Base-by-base conservation (phyloP, 1,140 invertebrate genomes). In the Hypsibius dujardini region DNA sequence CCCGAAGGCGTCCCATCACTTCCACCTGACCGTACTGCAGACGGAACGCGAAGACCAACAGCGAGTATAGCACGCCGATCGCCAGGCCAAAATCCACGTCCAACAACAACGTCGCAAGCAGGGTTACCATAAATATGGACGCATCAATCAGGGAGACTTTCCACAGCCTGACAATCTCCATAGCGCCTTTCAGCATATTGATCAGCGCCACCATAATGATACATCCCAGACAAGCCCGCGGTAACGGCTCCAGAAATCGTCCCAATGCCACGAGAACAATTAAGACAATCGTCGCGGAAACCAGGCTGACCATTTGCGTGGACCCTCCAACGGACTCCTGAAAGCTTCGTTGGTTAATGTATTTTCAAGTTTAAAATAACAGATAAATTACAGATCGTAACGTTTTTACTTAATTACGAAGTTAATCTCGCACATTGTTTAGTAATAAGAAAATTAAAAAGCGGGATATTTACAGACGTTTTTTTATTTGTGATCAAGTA, bases 231-330 rank as follows among this genome's bases (percentile, higher is more conserved):
- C 71, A 71, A 1, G 72, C 71, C 60, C 72, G 71, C 2, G 78
- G 78, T 12, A 79, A 71, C 46, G 75, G 72, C 71, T 78, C 73
- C 73, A 79, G 78, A 59, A 78, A 70, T 15, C 76, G 76, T 47
- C 77, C 78, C 56, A 78, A 76, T 69, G 76, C 75, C 1, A 79
- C 70, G 1, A 80, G 77, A 15, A 78, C 78, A 50, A 78, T 72
- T 2, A 79, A 71, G 1, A 79, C 50, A 56, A 75, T 67, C 14
- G 70, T 45, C 46, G 71, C 71, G 59, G 72, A 67, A 47, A 74
- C 70, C 45, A 76, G 47, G 56, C 76, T 76, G 50, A 73, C 72
- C 46, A 73, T 56, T 72, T 76, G 75, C 12, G 76, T 77, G 72
- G 76, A 74, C 1, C 77, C 75, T n/a, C 77, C 77, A 56, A 56